phyloP scores from a whole-genome alignment of 2,888 invertebrate genomes.

The Drosophila tripunctata region DNA sequence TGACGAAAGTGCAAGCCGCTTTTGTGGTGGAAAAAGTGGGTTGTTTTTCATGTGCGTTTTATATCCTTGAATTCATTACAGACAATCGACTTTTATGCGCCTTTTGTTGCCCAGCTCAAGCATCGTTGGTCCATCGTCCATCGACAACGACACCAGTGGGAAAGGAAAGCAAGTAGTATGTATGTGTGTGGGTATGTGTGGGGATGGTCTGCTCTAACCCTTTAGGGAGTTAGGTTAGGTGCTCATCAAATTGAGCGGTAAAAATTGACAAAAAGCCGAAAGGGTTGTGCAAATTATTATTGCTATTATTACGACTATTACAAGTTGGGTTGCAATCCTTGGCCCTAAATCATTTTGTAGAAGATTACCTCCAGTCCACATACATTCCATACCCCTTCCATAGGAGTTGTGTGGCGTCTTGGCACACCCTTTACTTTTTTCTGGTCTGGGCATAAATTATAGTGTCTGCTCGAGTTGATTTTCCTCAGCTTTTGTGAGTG shows the following conservation, averaged over 20 bases:
- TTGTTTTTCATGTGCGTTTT: neutral
- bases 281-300: conserved; percentile 76
- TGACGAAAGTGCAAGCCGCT: neutral
- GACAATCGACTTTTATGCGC: conserved; percentile 62
- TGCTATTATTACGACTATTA: conserved; percentile 69
- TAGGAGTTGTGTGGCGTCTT: neutral
- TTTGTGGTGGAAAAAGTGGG: neutral
- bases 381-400: neutral
- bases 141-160: neutral
- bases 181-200: neutral
- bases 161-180: neutral
- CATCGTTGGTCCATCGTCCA: conserved; percentile 7
- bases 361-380: conserved; percentile 37
- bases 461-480: conserved; percentile 38
- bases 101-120: conserved; percentile 4
- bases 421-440: neutral
- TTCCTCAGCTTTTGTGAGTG: conserved; percentile 26
- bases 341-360: conserved; percentile 59
- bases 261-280: conserved; percentile 63
- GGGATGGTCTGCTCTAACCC: neutral
- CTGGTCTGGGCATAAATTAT: conserved; percentile 57
- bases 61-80: conserved; percentile 48
- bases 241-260: conserved; percentile 67
- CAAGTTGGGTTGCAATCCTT: conserved; percentile 30
- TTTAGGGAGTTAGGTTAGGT: neutral